These are phyloP conservation scores for Plectropomus leopardus DNA, from an alignment of 2,113 vertebrate genomes.

Conservation along the genomic window DNA sequence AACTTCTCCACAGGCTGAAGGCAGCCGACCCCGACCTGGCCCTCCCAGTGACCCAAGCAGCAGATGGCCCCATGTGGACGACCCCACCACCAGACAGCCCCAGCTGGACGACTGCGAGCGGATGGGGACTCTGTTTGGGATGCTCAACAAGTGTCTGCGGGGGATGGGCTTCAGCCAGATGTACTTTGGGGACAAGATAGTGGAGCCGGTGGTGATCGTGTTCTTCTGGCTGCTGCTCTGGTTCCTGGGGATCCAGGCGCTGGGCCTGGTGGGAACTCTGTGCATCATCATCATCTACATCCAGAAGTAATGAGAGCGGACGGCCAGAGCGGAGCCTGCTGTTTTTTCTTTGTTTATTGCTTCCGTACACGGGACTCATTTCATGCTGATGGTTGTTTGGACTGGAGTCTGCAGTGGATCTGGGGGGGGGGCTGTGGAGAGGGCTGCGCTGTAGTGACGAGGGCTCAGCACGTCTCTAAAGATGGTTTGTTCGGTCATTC, in stretches of 20 bases:
- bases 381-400: background rate
- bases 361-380: constrained; percentile 1
- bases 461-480: background rate
- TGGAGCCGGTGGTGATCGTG: constrained; percentile 94
- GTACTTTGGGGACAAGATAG: constrained; percentile 95
- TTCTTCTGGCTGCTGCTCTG: constrained; percentile 96
- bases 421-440: background rate
- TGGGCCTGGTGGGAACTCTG: constrained; percentile 94
- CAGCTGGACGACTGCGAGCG: constrained; percentile 92
- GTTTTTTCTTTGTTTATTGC: background rate
- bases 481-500: background rate
- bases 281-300: constrained; percentile 98
- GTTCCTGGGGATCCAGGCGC: constrained; percentile 96
- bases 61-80: constrained; percentile 15
- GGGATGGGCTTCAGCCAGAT: constrained; percentile 93
- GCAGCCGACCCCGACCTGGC: background rate
- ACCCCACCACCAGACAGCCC: constrained; percentile 61
- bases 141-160: constrained; percentile 94
- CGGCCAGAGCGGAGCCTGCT: background rate
- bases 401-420: constrained; percentile 3
- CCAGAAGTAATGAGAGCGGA: constrained; percentile 85
- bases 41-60: background rate
- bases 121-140: constrained; percentile 96
- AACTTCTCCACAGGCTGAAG: constrained; percentile 36
- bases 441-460: background rate